A percentile compares a stretch with the other conserved stretches of the same genome.
Evolutionary conservation across 2,113 vertebrate species (phyloP).

Genomic region (Ciconia boyciana): DNA sequence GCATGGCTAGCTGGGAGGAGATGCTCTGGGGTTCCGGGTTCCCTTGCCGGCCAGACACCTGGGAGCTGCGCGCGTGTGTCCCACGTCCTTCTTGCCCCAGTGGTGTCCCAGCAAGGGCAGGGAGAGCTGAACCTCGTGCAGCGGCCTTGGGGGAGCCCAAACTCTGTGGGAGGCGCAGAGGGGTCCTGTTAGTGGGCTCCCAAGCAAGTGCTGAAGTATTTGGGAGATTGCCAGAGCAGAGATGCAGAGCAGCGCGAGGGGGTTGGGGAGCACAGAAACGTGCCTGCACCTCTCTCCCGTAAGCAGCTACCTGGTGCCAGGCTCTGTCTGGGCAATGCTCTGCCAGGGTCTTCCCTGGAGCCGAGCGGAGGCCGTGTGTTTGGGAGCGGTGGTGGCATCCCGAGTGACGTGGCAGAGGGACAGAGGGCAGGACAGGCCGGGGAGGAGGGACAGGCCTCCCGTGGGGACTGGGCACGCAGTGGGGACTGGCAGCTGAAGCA

Average conservation of each 20-base stretch:
- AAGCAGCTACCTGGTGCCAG: background rate
- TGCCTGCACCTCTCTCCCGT: fast-evolving
- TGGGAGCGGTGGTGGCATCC: fast-evolving
- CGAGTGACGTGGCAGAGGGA: fast-evolving
- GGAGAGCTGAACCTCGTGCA: fast-evolving
- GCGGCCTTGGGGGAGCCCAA: fast-evolving
- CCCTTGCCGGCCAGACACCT: background rate
- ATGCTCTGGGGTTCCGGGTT: background rate
- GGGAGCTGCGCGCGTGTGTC: fast-evolving
- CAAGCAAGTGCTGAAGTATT: background rate
- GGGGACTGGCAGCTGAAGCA: background rate
- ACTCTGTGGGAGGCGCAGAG: background rate
- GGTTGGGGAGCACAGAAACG: fast-evolving
- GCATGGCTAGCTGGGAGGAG: too few relatives aligned
- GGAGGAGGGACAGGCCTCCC: background rate
- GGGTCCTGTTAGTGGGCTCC: background rate
- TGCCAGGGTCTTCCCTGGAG: fast-evolving
- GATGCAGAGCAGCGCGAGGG: fast-evolving
- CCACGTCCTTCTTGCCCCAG: fast-evolving
- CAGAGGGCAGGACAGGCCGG: too few relatives aligned
- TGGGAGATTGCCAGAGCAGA: background rate
- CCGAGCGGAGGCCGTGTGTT: fast-evolving
- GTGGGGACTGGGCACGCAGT: fast-evolving
- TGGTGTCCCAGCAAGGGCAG: too few relatives aligned
- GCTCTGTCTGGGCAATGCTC: fast-evolving